Evolutionary conservation across 1,140 invertebrate genomes (phyloP).

Genomic region (Leguminivora glycinivorella): DNA sequence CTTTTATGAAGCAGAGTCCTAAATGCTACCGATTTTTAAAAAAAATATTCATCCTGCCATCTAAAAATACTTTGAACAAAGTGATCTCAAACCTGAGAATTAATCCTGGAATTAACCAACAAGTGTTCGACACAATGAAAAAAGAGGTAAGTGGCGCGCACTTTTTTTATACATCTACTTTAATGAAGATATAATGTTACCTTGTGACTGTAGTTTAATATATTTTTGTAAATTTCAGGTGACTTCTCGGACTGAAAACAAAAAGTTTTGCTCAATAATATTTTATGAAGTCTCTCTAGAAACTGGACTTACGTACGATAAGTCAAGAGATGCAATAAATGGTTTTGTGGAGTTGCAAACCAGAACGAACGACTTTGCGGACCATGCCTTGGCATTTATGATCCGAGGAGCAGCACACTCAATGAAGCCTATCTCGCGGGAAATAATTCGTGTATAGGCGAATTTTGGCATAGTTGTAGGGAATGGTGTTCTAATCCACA

Average conservation of each 20-base stretch:
- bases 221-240: neutral
- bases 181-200: too few species aligned
- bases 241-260: neutral
- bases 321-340: neutral
- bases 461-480: too few species aligned
- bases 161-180: too few species aligned
- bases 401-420: constrained; percentile 23
- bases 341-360: constrained; percentile 17
- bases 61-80: constrained; percentile 4
- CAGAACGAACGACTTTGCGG: neutral
- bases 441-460: too few species aligned
- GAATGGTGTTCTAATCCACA: too few species aligned
- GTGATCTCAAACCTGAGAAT: constrained; percentile 19
- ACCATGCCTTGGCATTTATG: constrained; percentile 28
- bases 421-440: too few species aligned
- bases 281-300: constrained; percentile 30
- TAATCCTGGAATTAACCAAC: constrained; percentile 23
- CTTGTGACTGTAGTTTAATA: neutral
- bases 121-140: constrained; percentile 22
- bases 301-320: neutral
- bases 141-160: constrained; percentile 8
- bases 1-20: constrained; percentile 34
- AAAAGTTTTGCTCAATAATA: constrained; percentile 21
- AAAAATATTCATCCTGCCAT: constrained; percentile 21
- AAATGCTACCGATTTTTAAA: constrained; percentile 30